A percentile compares a stretch with the other conserved stretches of the same genome.
phyloP scores from a whole-genome alignment of 2,113 vertebrate genomes.

The Tauraco erythrolophus region DNA sequence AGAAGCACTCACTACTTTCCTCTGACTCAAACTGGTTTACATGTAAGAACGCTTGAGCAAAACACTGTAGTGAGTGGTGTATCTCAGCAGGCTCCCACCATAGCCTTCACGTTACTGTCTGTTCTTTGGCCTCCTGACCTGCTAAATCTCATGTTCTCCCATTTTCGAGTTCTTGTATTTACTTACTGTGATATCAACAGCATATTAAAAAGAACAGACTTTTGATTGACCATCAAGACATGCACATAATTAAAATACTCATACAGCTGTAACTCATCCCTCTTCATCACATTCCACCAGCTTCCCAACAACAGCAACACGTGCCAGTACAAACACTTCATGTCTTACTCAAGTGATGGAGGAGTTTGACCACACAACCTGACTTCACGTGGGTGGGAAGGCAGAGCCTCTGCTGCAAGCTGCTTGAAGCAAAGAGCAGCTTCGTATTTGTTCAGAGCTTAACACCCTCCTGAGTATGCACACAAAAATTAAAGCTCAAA shows the following conservation, averaged over 20 bases:
- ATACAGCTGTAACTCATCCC: background rate
- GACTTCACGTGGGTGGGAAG: background rate
- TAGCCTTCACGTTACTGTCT: rapidly evolving
- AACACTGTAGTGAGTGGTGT: background rate
- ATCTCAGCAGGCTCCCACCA: background rate
- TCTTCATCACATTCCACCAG: background rate
- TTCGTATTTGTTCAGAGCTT: background rate
- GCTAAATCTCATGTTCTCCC: background rate
- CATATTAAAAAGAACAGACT: background rate
- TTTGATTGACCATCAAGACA: background rate
- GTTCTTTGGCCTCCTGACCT: background rate
- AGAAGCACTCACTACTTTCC: background rate
- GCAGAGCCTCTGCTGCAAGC: background rate
- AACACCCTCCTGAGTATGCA: background rate
- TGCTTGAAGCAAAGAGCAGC: background rate
- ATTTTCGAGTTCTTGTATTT: background rate
- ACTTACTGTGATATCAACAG: background rate
- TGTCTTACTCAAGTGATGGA: background rate
- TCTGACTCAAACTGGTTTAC: background rate
- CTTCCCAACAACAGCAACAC: background rate
- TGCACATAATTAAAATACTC: background rate
- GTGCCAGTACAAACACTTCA: background rate
- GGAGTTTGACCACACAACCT: background rate
- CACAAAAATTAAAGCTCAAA: background rate
- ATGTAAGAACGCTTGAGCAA: background rate